A percentile compares a stretch with the other conserved stretches of the same genome.
These are phyloP conservation scores for Halichondria panicea DNA, from an alignment of 37 sponge, comb jelly and placozoan species.

Conservation along the genomic window DNA sequence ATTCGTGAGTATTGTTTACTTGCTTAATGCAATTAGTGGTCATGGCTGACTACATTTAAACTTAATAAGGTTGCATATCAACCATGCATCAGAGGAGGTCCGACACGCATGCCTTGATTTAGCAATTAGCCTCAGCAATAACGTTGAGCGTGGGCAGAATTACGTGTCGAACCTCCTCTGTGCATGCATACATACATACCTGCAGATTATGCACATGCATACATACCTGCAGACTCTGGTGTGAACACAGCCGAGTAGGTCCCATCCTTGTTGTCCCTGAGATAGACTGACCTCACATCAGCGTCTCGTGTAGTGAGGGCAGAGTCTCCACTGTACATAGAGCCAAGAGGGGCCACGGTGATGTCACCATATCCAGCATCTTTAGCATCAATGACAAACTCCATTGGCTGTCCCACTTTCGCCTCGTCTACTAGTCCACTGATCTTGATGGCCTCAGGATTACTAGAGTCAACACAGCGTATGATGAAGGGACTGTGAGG, in stretches of 20 bases:
- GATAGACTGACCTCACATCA: neutral
- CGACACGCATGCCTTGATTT: too few relatives aligned
- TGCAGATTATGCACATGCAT: too few relatives aligned
- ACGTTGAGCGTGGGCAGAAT: too few relatives aligned
- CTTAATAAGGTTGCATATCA: too few relatives aligned
- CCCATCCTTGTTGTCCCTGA: conserved; percentile 44
- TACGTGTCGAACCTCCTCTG: too few relatives aligned
- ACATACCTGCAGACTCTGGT: conserved; percentile 28
- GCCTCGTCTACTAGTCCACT: neutral
- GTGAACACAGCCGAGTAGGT: conserved; percentile 30
- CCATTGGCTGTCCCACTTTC: conserved; percentile 29
- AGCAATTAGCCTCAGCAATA: too few relatives aligned
- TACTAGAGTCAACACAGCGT: neutral
- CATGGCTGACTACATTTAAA: too few relatives aligned
- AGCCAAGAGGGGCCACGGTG: neutral
- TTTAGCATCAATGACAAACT: conserved; percentile 38
- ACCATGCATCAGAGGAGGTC: too few relatives aligned
- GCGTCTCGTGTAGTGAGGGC: neutral
- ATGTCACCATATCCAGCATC: conserved; percentile 42
- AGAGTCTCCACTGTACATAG: neutral
- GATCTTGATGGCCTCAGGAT: conserved; percentile 18
- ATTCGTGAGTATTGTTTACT: too few relatives aligned
- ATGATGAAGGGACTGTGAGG: conserved; percentile 49
- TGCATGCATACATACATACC: too few relatives aligned
- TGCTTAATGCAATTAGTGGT: too few relatives aligned